Percentiles rank a stretch among this genome's conserved stretches.
Evolutionary conservation across 2,113 vertebrate genomes (phyloP).

Genomic region (Sinocyclocheilus grahami): DNA sequence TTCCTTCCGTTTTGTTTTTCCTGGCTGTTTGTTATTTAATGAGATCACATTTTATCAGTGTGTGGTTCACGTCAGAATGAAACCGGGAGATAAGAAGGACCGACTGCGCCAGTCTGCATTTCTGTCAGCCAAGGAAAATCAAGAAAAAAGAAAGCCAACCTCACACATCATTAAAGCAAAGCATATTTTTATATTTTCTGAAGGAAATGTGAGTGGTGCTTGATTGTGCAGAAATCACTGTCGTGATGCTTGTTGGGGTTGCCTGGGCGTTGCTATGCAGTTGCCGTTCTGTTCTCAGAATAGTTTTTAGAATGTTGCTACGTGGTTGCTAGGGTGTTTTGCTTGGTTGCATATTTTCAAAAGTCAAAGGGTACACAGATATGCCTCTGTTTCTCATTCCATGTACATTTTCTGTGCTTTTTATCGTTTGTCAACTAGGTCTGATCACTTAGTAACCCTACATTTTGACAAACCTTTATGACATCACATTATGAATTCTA

Average conservation of each 20-base stretch:
- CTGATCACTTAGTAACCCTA: no score
- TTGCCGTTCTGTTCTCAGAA: neutral
- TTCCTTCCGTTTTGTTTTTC: neutral
- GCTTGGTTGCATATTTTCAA: no score
- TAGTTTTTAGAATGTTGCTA: no score
- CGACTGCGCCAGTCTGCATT: neutral
- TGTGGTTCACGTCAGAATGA: conserved; percentile 13
- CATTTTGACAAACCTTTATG: no score
- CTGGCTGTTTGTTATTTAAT: conserved; percentile 38
- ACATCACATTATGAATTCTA: neutral
- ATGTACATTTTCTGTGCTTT: no score
- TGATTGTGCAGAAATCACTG: neutral
- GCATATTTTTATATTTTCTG: neutral
- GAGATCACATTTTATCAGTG: conserved; percentile 39
- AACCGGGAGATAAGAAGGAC: neutral
- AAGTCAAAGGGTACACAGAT: no score
- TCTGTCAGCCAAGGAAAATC: neutral
- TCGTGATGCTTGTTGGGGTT: neutral
- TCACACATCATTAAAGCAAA: conserved; percentile 6
- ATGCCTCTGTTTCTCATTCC: no score
- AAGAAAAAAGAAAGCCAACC: neutral
- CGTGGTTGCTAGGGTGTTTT: no score
- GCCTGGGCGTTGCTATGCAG: neutral
- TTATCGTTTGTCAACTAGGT: no score
- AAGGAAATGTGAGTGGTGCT: neutral